Conservation (phyloP, 2,113 vertebrate genomes). For the Orcinus orca region DNA sequence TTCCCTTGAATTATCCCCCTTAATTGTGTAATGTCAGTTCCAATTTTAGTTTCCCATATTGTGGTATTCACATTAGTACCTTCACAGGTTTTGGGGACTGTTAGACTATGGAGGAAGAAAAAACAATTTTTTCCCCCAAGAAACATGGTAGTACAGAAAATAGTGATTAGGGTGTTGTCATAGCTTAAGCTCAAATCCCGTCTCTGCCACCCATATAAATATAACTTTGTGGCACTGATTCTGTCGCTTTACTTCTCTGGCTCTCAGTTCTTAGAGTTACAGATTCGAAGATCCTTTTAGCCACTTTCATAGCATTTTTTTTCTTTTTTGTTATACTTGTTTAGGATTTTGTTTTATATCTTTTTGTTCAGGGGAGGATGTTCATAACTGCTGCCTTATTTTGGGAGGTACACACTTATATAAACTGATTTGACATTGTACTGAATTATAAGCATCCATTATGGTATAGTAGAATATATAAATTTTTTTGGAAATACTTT, state of each 20-base stretch:
- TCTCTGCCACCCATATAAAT: neutral
- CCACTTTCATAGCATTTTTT: neutral
- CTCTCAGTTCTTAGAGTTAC: neutral
- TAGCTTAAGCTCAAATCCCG: neutral
- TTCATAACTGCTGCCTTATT: neutral
- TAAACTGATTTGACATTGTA: constrained; percentile 21
- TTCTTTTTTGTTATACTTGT: neutral
- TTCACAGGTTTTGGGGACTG: neutral
- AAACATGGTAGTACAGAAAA: neutral
- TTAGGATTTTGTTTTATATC: neutral
- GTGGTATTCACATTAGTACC: neutral
- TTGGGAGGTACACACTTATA: neutral
- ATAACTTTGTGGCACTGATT: neutral
- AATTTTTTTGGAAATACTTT: neutral
- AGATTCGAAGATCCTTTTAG: neutral
- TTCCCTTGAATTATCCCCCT: neutral
- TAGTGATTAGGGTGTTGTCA: neutral
- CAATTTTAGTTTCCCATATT: neutral
- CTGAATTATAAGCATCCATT: neutral
- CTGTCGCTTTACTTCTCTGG: neutral
- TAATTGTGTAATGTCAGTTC: neutral
- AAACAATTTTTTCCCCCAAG: neutral
- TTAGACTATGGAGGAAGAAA: neutral
- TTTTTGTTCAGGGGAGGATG: neutral
- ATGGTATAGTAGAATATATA: neutral